phyloP scores from a whole-genome alignment of 2,113 vertebrate genomes.

The Syngnathus scovelli region DNA sequence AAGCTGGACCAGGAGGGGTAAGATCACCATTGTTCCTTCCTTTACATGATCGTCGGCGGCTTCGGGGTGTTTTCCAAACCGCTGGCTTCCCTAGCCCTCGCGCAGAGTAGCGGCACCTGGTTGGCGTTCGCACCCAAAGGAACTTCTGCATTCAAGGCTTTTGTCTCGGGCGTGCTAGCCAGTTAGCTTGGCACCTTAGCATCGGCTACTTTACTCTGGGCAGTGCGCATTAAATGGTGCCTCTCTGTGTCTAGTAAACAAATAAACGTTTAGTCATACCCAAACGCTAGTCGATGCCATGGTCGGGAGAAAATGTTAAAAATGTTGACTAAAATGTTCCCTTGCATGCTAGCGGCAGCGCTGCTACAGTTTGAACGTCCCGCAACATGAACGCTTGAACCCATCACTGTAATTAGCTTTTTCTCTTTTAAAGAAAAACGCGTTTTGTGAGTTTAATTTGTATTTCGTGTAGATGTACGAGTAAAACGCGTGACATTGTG shows the following conservation, averaged over 20 bases:
- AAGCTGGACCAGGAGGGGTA: constrained; percentile 78
- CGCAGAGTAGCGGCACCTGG: constrained; percentile 58
- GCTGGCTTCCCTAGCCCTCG: constrained; percentile 26
- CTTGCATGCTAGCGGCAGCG: constrained; percentile 39
- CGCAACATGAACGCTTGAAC: constrained; percentile 32
- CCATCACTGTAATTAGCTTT: constrained; percentile 8
- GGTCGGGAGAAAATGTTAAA: not conserved
- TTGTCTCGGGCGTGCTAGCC: constrained; percentile 70
- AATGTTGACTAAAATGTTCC: constrained; percentile 36
- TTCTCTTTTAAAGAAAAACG: not conserved
- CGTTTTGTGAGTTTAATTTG: not conserved
- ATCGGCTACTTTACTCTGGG: constrained; percentile 15
- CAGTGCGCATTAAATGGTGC: constrained; percentile 1
- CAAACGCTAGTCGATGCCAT: not conserved
- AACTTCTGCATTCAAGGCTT: constrained; percentile 76
- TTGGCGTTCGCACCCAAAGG: constrained; percentile 58
- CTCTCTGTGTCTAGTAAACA: not conserved
- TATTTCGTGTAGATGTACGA: not conserved
- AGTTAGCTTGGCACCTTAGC: constrained; percentile 58
- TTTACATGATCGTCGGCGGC: not conserved
- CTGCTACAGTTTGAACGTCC: constrained; percentile 47
- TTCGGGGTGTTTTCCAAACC: not conserved
- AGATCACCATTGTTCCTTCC: constrained; percentile 31
- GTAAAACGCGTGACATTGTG: not conserved
- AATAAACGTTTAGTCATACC: not conserved